Percentiles rank a stretch among this genome's conserved stretches.
Evolutionary conservation across 1,140 invertebrate genomes (phyloP).

Genomic region (Drosophila kanapiae): DNA sequence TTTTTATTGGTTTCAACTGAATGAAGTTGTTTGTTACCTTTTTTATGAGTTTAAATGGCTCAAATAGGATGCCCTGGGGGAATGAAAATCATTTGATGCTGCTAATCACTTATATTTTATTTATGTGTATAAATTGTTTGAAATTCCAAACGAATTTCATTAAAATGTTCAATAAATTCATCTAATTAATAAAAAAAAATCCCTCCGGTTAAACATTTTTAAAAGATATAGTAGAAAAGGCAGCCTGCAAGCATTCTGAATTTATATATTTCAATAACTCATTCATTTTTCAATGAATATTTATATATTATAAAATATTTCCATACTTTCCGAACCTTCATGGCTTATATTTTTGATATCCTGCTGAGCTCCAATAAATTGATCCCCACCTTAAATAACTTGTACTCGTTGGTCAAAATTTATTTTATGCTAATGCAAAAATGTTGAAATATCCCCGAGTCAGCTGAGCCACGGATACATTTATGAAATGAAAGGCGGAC

Average conservation of each 20-base stretch:
- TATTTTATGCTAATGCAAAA: constrained; percentile 48
- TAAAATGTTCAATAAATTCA: background rate
- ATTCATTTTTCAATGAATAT: background rate
- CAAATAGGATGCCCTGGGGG: no score
- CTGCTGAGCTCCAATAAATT: constrained; percentile 13
- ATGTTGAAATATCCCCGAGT: constrained; percentile 30
- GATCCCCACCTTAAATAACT: constrained; percentile 7
- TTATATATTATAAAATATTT: background rate
- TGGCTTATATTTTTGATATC: background rate
- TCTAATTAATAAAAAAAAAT: no score
- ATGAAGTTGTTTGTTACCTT: background rate
- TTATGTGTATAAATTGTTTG: background rate
- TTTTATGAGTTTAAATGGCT: no score
- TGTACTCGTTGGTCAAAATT: constrained; percentile 19
- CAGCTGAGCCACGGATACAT: constrained; percentile 28
- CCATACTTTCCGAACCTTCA: background rate
- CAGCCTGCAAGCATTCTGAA: background rate
- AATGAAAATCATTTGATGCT: background rate
- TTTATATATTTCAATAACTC: background rate
- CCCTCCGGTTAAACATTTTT: background rate
- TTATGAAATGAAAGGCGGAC: constrained; percentile 32
- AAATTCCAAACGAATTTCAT: background rate
- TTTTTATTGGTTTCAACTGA: background rate
- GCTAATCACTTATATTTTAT: background rate
- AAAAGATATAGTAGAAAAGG: background rate